phyloP scores from a whole-genome alignment of 2,797 vertebrate species.

The Anisognathus igniventris region DNA sequence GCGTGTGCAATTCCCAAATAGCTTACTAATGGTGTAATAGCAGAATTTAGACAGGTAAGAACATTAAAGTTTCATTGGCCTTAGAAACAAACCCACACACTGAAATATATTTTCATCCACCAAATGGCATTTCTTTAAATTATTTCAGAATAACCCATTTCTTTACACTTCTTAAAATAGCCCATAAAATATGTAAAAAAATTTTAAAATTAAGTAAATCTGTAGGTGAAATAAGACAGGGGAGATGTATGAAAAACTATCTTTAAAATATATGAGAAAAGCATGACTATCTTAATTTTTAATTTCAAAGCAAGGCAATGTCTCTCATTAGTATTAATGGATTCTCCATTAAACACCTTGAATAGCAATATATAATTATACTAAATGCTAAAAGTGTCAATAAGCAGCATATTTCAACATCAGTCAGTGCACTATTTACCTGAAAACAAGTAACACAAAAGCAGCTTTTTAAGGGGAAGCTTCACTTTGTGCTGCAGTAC shows the following conservation, averaged over 20 bases:
- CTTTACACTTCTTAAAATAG: constrained; percentile 6
- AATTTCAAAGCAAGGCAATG: background rate
- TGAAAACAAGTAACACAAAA: background rate
- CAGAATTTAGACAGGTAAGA: constrained; percentile 35
- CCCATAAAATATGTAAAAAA: constrained; percentile 23
- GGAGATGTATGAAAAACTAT: background rate
- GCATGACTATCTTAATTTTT: background rate
- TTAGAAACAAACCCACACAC: constrained; percentile 8
- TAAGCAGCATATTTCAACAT: background rate
- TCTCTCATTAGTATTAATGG: background rate
- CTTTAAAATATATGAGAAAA: background rate
- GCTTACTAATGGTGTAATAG: constrained; percentile 18
- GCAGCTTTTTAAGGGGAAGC: background rate
- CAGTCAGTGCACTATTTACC: background rate
- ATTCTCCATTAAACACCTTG: background rate
- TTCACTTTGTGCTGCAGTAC: background rate
- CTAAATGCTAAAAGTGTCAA: background rate
- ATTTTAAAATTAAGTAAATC: background rate
- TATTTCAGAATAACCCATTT: constrained; percentile 7
- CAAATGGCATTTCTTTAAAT: constrained; percentile 22
- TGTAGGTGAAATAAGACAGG: background rate
- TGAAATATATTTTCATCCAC: background rate
- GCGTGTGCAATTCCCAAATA: background rate
- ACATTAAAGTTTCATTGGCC: background rate
- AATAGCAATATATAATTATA: background rate